Evolutionary conservation across 2,797 vertebrate species (phyloP).

Genomic region (Hoplostethus atlanticus): DNA sequence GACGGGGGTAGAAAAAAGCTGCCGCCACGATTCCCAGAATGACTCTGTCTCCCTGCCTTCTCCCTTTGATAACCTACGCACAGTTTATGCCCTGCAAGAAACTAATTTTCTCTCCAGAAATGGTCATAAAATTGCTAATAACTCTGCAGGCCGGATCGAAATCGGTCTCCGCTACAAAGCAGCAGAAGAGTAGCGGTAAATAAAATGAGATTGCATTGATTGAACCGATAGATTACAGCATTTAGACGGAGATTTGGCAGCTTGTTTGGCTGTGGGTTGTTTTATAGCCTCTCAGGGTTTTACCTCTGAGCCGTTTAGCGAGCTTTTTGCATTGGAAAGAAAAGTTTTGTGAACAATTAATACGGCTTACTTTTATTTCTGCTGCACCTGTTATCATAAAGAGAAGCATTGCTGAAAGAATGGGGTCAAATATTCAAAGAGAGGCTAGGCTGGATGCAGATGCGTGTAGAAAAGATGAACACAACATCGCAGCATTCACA

Average conservation of each 20-base stretch:
- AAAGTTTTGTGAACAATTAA: conserved; percentile 36
- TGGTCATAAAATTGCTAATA: conserved; percentile 66
- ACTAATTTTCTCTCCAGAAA: conserved; percentile 50
- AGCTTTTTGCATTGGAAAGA: conserved; percentile 28
- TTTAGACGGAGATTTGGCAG: conserved; percentile 52
- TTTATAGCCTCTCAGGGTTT: conserved; percentile 54
- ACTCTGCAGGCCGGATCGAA: conserved; percentile 44
- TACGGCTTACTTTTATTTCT: conserved; percentile 29
- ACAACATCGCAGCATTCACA: neutral
- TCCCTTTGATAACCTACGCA: conserved; percentile 20
- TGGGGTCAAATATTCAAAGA: neutral
- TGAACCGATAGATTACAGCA: conserved; percentile 56
- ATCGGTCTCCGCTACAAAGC: conserved; percentile 28
- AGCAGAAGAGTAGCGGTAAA: conserved; percentile 46
- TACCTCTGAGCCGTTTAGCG: conserved; percentile 49
- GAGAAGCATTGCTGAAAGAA: neutral
- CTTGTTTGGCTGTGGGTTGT: conserved; percentile 45
- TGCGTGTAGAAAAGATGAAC: neutral
- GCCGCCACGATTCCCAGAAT: neutral
- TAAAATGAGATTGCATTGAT: conserved; percentile 68
- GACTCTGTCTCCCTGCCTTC: neutral
- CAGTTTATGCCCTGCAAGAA: conserved; percentile 25
- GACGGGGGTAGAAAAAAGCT: neutral
- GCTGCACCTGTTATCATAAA: conserved; percentile 4
- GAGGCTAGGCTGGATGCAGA: neutral